These are phyloP conservation scores for Delphinapterus leucas DNA, from an alignment of 2,113 vertebrate species.

Conservation along the genomic window DNA sequence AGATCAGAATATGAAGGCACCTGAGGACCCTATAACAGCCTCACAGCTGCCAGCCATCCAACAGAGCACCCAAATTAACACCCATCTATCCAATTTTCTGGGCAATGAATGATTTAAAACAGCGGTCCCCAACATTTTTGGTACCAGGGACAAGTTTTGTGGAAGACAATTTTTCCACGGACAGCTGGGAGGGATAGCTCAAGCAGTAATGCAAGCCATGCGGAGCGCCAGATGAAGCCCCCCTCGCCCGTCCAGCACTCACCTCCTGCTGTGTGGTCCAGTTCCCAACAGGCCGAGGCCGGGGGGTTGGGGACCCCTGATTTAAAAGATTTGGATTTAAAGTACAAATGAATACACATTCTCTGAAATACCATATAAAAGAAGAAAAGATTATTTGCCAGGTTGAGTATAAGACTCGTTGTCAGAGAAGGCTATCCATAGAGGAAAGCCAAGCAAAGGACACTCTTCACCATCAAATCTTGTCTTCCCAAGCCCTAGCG, in stretches of 20 bases:
- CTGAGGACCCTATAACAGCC: neutral
- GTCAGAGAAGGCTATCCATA: neutral
- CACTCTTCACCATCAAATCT: neutral
- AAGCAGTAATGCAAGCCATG: too few relatives aligned
- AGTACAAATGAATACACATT: neutral
- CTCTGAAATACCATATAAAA: neutral
- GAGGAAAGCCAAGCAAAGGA: neutral
- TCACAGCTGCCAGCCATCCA: neutral
- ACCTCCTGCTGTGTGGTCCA: too few relatives aligned
- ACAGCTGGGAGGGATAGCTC: too few relatives aligned
- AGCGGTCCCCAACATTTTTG: too few relatives aligned
- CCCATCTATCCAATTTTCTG: neutral
- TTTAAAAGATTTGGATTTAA: neutral
- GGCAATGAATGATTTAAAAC: neutral
- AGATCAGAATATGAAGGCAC: neutral
- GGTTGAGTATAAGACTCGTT: neutral
- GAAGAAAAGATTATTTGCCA: neutral
- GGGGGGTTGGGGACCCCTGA: too few relatives aligned
- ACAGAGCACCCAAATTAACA: too few relatives aligned
- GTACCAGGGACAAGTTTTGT: too few relatives aligned
- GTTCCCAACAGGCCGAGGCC: too few relatives aligned
- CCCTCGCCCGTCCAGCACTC: rapidly evolving
- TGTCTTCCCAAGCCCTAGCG: neutral
- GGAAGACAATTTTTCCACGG: too few relatives aligned
- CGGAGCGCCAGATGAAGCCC: too few relatives aligned